Evolutionary conservation across 2,888 invertebrate species (phyloP), one percentile per base, ranked within the genome.

Genomic region (Clusia tigrina): DNA sequence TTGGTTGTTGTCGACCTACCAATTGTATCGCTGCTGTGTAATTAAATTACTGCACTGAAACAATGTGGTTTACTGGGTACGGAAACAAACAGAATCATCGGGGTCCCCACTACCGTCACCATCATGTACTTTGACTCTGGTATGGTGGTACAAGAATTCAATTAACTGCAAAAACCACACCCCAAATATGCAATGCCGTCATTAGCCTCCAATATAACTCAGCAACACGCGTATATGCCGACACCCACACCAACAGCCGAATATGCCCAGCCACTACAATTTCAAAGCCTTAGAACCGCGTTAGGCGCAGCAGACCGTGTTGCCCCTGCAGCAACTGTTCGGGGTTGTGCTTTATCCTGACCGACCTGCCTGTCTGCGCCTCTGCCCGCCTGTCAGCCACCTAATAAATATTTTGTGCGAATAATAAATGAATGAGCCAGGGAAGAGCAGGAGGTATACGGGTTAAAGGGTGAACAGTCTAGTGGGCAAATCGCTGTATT

Each of bases 221-320:
- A 61, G 60, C 64, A 55, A 63, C 51, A 62, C 64, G 52, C 61
- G 60, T 67, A 46, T 48, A 69, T 56, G 46, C 46, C 62, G 65
- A 65, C 26, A 25, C 58, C 71, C 70, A 69, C 74, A 71, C 20
- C 23, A 52, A 24, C 52, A 24, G 22, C 17, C 22, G 38, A 58
- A 46, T n/a, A 53, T 54, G 42, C 12, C 12, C n/a, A 42, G 12
- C 12, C n/a, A n/a, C n/a, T 73, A 77, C 67, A 73, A 75, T 72
- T 77, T 76, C 18, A 68, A 66, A 42, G 74, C 73, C 72, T 74
- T 72, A 74, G 74, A 77, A 77, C 76, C 76, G 77, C 77, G 74
- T 77, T 75, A 75, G 74, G 76, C 75, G 76, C 77, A 75, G 76
- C 71, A 75, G 77, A 75, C 74, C 74, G 71, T 57, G 24, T n/a